Evolutionary conservation across 2,888 invertebrate genomes (phyloP).

Genomic region (Drosophila nigritarsus): DNA sequence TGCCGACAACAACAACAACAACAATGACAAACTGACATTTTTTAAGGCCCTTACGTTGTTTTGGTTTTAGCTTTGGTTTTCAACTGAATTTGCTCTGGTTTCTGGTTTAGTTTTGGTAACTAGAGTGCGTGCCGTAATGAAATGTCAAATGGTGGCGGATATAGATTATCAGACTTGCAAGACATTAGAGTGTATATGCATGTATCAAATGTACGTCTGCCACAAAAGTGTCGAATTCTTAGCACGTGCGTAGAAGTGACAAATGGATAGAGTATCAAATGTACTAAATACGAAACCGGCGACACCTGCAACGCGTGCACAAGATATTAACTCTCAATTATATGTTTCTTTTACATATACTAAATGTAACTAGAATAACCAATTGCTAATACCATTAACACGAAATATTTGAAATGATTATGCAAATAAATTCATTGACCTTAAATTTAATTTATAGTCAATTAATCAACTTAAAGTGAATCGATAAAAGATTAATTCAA

Average conservation of each 20-base stretch:
- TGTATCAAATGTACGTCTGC: background rate
- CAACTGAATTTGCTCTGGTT: slow-evolving; percentile 19
- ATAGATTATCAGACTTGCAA: slow-evolving; percentile 32
- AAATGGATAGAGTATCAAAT: background rate
- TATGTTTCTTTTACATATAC: background rate
- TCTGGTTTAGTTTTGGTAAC: slow-evolving; percentile 45
- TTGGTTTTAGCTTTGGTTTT: slow-evolving; percentile 39
- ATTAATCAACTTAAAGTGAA: background rate
- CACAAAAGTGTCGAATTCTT: slow-evolving; percentile 15
- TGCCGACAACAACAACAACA: slow-evolving; percentile 57
- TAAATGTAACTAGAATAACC: background rate
- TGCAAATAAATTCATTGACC: background rate
- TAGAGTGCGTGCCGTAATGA: slow-evolving; percentile 67
- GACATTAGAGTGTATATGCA: slow-evolving; percentile 10
- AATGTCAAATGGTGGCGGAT: slow-evolving; percentile 65
- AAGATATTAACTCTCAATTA: background rate
- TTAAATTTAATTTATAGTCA: background rate
- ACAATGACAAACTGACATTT: slow-evolving; percentile 66
- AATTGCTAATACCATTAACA: background rate
- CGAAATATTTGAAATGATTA: background rate
- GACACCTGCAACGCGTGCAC: background rate
- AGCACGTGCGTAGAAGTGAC: slow-evolving; percentile 26
- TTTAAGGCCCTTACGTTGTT: slow-evolving; percentile 41
- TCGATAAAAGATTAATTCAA: background rate
- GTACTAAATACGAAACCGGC: background rate